These are phyloP conservation scores for Siphlonurus alternatus DNA, from an alignment of 2,888 invertebrate genomes.

Conservation along the genomic window DNA sequence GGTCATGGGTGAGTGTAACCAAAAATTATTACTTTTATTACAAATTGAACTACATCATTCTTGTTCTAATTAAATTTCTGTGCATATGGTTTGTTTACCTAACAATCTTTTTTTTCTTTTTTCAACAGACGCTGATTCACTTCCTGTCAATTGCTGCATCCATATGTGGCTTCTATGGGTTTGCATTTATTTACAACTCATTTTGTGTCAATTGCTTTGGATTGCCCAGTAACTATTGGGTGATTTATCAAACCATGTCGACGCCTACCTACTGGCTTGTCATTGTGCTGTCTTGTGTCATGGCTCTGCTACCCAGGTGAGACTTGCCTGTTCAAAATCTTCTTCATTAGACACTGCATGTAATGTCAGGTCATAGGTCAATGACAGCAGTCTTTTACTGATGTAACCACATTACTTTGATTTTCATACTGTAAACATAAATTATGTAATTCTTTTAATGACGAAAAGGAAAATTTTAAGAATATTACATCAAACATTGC, in stretches of 20 bases:
- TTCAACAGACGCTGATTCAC: constrained; percentile 69
- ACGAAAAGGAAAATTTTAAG: no score
- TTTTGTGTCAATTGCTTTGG: constrained; percentile 65
- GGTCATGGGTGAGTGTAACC: constrained; percentile 66
- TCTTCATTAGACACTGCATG: background rate
- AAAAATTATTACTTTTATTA: constrained; percentile 6
- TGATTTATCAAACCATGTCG: constrained; percentile 57
- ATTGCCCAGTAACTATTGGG: constrained; percentile 75
- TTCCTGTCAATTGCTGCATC: constrained; percentile 59
- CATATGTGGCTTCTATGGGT: constrained; percentile 60
- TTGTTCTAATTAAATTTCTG: background rate
- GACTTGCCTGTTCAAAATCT: no score
- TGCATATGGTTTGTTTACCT: constrained; percentile 4
- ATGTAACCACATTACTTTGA: constrained; percentile 6
- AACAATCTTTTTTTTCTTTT: constrained; percentile 10
- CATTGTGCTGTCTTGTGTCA: constrained; percentile 53
- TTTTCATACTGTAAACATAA: no score
- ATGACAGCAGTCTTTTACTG: background rate
- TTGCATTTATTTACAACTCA: constrained; percentile 71
- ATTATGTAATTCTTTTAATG: constrained; percentile 1
- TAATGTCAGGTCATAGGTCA: constrained; percentile 5
- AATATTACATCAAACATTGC: no score
- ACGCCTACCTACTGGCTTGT: constrained; percentile 69
- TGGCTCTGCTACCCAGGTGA: constrained; percentile 71
- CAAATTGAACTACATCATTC: background rate